Evolutionary conservation across 2,113 vertebrate genomes (phyloP).

Genomic region (Sinocyclocheilus rhinocerous): DNA sequence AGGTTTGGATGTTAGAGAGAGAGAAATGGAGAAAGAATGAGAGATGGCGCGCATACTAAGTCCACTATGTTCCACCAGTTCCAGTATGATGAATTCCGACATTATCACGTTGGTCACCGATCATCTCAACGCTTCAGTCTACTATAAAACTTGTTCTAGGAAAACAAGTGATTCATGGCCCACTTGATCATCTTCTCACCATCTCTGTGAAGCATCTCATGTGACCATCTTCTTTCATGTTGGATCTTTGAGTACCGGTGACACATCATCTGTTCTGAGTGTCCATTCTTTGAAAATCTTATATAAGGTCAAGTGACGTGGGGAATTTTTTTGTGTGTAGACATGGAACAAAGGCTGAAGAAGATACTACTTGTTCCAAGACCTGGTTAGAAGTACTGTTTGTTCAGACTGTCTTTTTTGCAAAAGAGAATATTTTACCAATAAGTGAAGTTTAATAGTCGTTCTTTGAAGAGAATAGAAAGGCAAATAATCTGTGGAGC

Average conservation of each 20-base stretch:
- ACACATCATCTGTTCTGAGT: slow-evolving; percentile 31
- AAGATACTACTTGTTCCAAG: neutral
- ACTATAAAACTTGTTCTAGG: neutral
- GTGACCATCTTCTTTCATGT: slow-evolving; percentile 20
- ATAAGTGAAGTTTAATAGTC: slow-evolving; percentile 2
- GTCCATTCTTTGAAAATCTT: neutral
- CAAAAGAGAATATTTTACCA: neutral
- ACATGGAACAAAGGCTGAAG: neutral
- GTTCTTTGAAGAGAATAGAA: slow-evolving; percentile 24
- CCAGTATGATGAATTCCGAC: neutral
- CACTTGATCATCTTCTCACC: slow-evolving; percentile 6
- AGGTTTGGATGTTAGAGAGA: neutral
- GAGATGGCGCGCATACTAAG: neutral
- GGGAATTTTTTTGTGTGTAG: neutral
- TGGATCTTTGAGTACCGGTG: slow-evolving; percentile 1
- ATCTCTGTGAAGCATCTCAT: slow-evolving; percentile 23
- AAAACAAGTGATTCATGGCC: slow-evolving; percentile 33
- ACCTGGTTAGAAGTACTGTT: neutral
- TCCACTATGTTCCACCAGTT: neutral
- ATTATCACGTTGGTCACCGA: neutral
- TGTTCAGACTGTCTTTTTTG: neutral
- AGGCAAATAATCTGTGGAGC: slow-evolving; percentile 25
- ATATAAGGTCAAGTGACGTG: neutral
- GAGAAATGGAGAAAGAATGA: neutral
- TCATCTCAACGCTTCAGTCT: neutral